phyloP scores from a whole-genome alignment of 2,113 vertebrate genomes.

The Oplegnathus fasciatus region DNA sequence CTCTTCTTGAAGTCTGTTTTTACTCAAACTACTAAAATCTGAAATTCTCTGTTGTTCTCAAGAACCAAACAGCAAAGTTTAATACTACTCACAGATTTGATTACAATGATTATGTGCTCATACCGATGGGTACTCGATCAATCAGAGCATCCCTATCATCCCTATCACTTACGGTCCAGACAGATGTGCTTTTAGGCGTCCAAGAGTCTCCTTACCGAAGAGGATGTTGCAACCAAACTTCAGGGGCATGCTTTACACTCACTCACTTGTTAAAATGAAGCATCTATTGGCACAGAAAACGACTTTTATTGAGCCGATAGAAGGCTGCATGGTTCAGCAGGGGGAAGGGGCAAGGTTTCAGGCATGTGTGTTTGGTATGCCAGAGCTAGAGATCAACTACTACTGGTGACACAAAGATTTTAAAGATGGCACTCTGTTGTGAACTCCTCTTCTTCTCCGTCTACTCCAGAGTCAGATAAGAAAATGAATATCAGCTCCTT shows the following conservation, averaged over 20 bases:
- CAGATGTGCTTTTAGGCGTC: neutral
- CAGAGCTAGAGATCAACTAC: conserved; percentile 76
- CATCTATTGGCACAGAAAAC: conserved; percentile 73
- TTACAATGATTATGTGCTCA: neutral
- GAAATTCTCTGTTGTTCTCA: neutral
- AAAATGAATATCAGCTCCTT: neutral
- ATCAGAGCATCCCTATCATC: neutral
- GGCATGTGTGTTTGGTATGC: conserved; percentile 54
- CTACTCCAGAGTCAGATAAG: neutral
- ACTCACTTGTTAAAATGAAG: conserved; percentile 81
- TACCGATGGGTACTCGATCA: neutral
- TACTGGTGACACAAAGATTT: conserved; percentile 4
- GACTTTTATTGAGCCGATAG: conserved; percentile 85
- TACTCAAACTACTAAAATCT: neutral
- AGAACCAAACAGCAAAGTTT: neutral
- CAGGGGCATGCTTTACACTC: neutral
- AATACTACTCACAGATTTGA: neutral
- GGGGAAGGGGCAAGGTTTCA: conserved; percentile 88
- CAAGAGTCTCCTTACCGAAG: neutral
- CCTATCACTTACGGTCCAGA: neutral
- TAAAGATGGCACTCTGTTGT: too few relatives aligned
- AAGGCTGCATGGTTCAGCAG: conserved; percentile 83
- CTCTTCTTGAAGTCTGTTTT: neutral
- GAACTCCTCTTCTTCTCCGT: neutral
- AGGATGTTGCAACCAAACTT: neutral